Conservation (phyloP, 2,113 vertebrate species). For the Vidua chalybeata region DNA sequence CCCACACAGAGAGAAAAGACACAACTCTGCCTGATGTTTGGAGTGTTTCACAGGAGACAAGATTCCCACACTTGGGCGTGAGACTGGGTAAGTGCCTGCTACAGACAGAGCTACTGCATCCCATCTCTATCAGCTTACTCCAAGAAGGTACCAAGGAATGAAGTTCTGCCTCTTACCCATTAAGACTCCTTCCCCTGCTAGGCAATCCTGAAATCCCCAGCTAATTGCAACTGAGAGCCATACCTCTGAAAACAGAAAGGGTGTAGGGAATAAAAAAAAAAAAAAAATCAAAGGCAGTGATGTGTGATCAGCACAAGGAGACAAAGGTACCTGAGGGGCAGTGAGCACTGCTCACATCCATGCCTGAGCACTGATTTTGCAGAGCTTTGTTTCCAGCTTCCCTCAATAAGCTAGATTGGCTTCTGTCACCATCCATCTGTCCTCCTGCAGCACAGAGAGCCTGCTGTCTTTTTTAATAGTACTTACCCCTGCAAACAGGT, state of each 20-base stretch:
- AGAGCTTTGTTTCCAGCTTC: background rate
- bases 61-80: background rate
- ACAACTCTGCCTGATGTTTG: background rate
- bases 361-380: background rate
- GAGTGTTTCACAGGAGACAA: background rate
- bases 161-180: background rate
- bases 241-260: background rate
- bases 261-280: background rate
- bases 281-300: background rate
- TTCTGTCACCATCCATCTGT: background rate
- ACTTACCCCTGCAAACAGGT: background rate
- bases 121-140: background rate
- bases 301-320: background rate
- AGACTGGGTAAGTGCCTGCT: background rate
- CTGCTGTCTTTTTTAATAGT: background rate
- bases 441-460: background rate
- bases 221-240: background rate
- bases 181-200: background rate
- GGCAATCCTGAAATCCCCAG: background rate
- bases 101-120: background rate
- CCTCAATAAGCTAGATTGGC: rapidly evolving
- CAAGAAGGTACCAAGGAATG: background rate
- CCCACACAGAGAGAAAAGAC: background rate
- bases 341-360: background rate
- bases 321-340: background rate